A percentile compares a stretch with the other conserved stretches of the same genome.
phyloP scores from a whole-genome alignment of 2,888 invertebrate genomes.

The Syrphus vitripennis region DNA sequence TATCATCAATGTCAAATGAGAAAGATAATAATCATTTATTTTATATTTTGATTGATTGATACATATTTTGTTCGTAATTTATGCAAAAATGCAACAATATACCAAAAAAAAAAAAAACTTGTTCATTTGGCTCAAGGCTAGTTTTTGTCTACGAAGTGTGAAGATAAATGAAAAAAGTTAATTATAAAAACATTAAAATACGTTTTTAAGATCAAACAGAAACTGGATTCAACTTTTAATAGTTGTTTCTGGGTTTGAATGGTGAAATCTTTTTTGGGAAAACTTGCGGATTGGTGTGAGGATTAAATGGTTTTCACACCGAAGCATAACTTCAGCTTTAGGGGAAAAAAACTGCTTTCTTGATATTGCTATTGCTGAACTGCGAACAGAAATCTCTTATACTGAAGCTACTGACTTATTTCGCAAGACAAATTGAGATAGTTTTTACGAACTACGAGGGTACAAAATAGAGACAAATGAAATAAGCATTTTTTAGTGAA shows the following conservation, averaged over 20 bases:
- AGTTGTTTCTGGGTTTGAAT: neutral
- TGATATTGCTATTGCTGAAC: too few relatives aligned
- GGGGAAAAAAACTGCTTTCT: too few relatives aligned
- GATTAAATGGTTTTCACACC: too few relatives aligned
- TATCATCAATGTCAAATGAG: constrained; percentile 17
- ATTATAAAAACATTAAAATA: neutral
- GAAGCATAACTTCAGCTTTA: too few relatives aligned
- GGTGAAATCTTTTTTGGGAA: neutral
- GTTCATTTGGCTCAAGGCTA: neutral
- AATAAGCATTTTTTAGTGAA: too few relatives aligned
- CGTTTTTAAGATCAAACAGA: neutral
- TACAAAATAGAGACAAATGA: too few relatives aligned
- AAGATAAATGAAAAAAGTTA: neutral
- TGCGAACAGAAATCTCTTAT: too few relatives aligned
- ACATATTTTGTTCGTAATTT: neutral
- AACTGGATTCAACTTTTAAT: too few relatives aligned
- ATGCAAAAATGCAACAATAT: neutral
- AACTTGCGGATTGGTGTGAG: too few relatives aligned
- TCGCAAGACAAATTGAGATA: too few relatives aligned
- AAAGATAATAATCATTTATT: neutral
- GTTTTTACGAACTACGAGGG: too few relatives aligned
- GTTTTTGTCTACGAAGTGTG: neutral
- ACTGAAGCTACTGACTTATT: too few relatives aligned
- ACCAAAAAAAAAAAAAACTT: neutral
- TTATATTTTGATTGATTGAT: constrained; percentile 9